Percentiles rank a stretch among this genome's conserved stretches.
Evolutionary conservation across 2,797 vertebrate species (phyloP).

Genomic region (Melanotaenia maccullochi): DNA sequence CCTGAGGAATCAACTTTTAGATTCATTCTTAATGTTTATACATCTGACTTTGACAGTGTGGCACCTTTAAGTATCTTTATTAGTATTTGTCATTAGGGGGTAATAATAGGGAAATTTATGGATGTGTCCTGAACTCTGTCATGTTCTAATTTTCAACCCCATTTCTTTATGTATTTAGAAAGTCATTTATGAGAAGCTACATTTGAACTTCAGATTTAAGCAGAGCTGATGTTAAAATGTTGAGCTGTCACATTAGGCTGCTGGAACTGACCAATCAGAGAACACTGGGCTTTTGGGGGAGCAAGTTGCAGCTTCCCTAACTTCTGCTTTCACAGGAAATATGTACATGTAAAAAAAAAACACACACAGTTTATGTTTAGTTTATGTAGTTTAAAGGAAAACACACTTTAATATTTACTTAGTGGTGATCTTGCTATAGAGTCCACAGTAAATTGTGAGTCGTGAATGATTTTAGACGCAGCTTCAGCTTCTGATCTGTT

Average conservation of each 20-base stretch:
- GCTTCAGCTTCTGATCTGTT: background rate
- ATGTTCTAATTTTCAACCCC: too few species aligned
- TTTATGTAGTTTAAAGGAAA: background rate
- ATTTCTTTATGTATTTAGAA: too few species aligned
- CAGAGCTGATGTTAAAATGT: background rate
- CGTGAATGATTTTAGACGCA: background rate
- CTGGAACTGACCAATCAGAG: slow-evolving; percentile 1
- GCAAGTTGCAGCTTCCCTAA: background rate
- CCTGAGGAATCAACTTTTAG: background rate
- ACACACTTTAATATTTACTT: background rate
- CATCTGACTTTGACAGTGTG: background rate
- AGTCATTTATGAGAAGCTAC: background rate
- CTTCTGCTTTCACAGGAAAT: background rate
- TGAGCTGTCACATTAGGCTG: background rate
- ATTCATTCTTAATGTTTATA: background rate
- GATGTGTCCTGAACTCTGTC: too few species aligned
- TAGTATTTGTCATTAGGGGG: background rate
- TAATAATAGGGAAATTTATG: too few species aligned
- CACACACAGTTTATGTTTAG: too few species aligned
- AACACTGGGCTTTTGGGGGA: background rate
- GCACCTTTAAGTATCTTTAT: background rate
- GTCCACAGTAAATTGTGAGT: background rate
- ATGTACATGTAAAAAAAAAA: background rate
- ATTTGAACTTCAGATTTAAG: background rate
- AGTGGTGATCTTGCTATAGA: background rate